phyloP scores from a whole-genome alignment of 2,888 invertebrate genomes.

The Ypsolopha sequella region DNA sequence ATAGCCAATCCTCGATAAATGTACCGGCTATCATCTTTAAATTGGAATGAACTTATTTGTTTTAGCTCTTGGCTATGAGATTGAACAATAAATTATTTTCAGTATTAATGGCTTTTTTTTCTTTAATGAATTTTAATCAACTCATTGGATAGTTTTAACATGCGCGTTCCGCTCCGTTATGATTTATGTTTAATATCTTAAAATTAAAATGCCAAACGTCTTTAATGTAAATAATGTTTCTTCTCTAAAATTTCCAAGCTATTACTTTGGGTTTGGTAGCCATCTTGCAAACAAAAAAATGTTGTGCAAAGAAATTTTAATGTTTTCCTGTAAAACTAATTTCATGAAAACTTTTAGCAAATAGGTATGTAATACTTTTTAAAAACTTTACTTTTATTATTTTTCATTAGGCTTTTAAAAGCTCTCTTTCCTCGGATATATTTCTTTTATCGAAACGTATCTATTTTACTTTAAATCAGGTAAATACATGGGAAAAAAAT shows the following conservation, averaged over 20 bases:
- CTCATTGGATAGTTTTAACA: constrained; percentile 11
- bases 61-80: constrained; percentile 30
- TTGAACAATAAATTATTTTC: constrained; percentile 37
- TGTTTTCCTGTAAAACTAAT: too few relatives aligned
- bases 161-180: not conserved
- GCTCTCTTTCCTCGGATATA: not conserved
- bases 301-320: too few relatives aligned
- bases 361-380: not conserved
- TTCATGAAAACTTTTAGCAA: not conserved
- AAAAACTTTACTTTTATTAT: not conserved
- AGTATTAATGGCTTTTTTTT: constrained; percentile 2
- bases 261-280: too few relatives aligned
- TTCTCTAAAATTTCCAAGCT: constrained; percentile 3
- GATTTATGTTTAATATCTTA: not conserved
- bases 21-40: constrained; percentile 51
- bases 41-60: constrained; percentile 57
- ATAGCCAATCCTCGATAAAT: constrained; percentile 36
- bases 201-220: not conserved
- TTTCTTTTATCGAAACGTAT: not conserved
- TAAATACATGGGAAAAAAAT: constrained; percentile 25
- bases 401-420: not conserved
- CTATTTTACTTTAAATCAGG: constrained; percentile 18
- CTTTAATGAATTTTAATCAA: constrained; percentile 27
- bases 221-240: not conserved
- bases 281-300: too few relatives aligned